These are phyloP conservation scores for Oryzias dopingdopingensis DNA, from an alignment of 2,797 vertebrate genomes.

Conservation along the genomic window DNA sequence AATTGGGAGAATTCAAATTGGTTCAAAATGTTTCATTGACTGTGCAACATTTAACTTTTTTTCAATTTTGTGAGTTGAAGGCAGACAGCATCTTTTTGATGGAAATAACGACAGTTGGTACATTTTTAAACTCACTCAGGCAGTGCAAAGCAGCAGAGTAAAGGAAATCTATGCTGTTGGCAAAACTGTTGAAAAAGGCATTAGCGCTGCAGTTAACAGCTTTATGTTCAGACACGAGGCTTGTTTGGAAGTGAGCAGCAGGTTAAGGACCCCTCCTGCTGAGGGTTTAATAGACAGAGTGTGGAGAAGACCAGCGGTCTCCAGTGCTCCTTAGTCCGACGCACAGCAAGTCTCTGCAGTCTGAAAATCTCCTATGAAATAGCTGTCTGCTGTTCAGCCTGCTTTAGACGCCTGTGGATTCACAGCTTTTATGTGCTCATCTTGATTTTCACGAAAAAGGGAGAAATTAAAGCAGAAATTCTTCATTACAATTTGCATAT, in stretches of 20 bases:
- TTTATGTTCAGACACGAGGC: slow-evolving; percentile 19
- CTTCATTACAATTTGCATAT: not conserved
- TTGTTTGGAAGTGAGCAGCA: slow-evolving; percentile 34
- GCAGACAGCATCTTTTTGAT: slow-evolving; percentile 7
- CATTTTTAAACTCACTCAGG: slow-evolving; percentile 12
- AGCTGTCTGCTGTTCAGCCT: slow-evolving; percentile 34
- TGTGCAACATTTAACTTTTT: too few relatives aligned
- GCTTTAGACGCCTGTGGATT: slow-evolving; percentile 36
- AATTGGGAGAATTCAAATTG: too few relatives aligned
- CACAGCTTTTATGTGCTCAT: slow-evolving; percentile 28
- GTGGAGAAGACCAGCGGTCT: slow-evolving; percentile 31
- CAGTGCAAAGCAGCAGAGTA: slow-evolving; percentile 6
- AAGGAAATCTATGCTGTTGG: slow-evolving; percentile 23
- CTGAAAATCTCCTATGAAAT: slow-evolving; percentile 41
- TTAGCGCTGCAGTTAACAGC: slow-evolving; percentile 17
- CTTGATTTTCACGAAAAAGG: slow-evolving; percentile 23
- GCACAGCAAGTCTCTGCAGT: slow-evolving; percentile 21
- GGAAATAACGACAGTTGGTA: slow-evolving; percentile 8
- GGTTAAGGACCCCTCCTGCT: slow-evolving; percentile 30
- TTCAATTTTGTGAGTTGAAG: not conserved
- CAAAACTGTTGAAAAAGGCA: slow-evolving; percentile 28
- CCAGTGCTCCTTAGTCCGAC: slow-evolving; percentile 13
- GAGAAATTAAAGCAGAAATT: slow-evolving; percentile 15
- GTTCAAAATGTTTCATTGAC: too few relatives aligned
- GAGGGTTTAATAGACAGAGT: slow-evolving; percentile 38